Evolutionary conservation across 2,113 vertebrate genomes (phyloP).

Genomic region (Leptocoma aspasia): DNA sequence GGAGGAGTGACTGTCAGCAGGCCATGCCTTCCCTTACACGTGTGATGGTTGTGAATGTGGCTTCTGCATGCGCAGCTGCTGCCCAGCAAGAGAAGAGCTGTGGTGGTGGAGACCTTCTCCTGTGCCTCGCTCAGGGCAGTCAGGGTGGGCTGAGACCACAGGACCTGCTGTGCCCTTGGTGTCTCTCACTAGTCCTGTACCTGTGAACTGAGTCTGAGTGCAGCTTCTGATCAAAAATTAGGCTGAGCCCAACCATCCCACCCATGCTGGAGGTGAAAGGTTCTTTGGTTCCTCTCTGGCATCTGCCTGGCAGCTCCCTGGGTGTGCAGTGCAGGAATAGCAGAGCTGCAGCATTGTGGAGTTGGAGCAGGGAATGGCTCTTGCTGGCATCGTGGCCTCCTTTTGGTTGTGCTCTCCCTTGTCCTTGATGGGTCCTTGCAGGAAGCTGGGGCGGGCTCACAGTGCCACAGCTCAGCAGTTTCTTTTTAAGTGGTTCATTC

Average conservation of each 20-base stretch:
- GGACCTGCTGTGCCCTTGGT: rapidly evolving
- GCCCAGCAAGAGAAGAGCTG: background rate
- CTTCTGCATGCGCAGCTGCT: background rate
- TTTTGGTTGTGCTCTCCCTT: background rate
- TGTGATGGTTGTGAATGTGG: background rate
- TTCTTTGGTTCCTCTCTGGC: background rate
- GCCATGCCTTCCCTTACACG: background rate
- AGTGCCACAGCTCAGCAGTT: background rate
- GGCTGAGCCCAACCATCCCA: background rate
- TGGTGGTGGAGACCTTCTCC: background rate
- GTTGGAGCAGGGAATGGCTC: background rate
- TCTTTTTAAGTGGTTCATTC: background rate
- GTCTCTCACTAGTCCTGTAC: background rate
- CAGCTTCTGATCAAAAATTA: background rate
- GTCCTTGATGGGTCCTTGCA: background rate
- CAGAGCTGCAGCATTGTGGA: rapidly evolving
- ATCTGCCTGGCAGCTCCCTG: background rate
- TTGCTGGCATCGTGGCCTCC: background rate
- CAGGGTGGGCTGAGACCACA: background rate
- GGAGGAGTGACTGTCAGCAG: background rate
- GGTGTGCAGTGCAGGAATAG: background rate
- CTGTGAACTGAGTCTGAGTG: background rate
- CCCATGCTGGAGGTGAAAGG: background rate
- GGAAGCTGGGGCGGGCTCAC: background rate
- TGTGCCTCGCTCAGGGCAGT: rapidly evolving